Base-by-base conservation (phyloP, 2,888 invertebrate genomes). In the Drosophila paramelanica region DNA sequence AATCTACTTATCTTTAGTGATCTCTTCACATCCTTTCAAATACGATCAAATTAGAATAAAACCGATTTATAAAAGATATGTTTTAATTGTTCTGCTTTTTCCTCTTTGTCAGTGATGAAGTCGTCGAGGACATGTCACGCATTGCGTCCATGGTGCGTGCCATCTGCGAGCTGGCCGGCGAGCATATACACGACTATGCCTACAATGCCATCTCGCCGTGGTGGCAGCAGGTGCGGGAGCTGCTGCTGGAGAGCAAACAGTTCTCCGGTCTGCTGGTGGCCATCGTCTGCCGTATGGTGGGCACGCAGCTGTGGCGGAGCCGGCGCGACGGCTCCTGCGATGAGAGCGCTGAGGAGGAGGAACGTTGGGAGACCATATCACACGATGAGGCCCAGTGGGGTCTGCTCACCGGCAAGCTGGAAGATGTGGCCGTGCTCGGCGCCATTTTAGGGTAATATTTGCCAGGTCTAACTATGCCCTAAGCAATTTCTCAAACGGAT, bases 321-420 rank as follows among this genome's bases (percentile, higher is more conserved):
- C 88, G 88, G 8, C 80, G 77, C 0, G 52, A 91, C 87, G 90
- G 89, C 20, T 90, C 90, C 0, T 92, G 91, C 56, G 92, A 93
- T 39, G 93, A 91, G 61, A 93, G 93, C 27, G 79, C 80, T 53
- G 79, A 76, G 38, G 89, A 89, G 17, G 95, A 95, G 27, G 95
- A 94, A 50, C 93, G 94, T 45, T 98, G 97, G 97, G 97, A 97
- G 91, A 95, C 95, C 56, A 94, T 98, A 56, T 96, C 97, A 1
- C 95, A 96, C 77, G 98, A 98, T 90, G 95, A 95, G 82, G 96
- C 97, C 43, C 95, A 96, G 89, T 98, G 98, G 97, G 96, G 96
- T 14, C 93, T 97, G 50, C 93, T 98, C 1, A 96, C 97, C 42
- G 96, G 96, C 57, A 98, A 98, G 93, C 93, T 98, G 47, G 98